These are phyloP conservation scores for Hippopotamyrus pictus DNA, from an alignment of 2,797 vertebrate genomes.

Conservation along the genomic window DNA sequence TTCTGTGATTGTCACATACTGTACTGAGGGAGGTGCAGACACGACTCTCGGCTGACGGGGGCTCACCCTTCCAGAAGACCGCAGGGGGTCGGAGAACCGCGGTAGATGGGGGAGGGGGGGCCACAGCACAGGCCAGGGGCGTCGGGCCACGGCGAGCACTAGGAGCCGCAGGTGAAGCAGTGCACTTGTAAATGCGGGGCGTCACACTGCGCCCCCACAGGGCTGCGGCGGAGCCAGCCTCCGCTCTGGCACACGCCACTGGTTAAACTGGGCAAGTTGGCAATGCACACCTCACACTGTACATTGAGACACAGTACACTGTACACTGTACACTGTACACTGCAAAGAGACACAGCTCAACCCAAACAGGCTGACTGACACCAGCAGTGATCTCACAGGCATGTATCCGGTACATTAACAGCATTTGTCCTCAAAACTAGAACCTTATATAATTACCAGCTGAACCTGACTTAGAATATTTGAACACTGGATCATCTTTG, in stretches of 20 bases:
- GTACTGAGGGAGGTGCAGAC: neutral
- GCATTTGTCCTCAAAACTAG: neutral
- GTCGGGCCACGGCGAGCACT: constrained; percentile 93
- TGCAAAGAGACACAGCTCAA: neutral
- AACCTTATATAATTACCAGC: neutral
- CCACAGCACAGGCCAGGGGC: constrained; percentile 67
- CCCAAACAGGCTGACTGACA: neutral
- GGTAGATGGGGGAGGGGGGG: constrained; percentile 76
- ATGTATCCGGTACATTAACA: neutral
- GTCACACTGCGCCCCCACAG: neutral
- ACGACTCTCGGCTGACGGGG: neutral
- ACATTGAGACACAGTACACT: neutral
- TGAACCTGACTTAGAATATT: neutral
- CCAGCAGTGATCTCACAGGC: neutral
- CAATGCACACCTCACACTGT: neutral
- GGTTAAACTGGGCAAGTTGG: neutral
- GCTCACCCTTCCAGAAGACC: constrained; percentile 78
- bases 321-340: neutral
- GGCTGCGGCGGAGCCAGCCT: neutral
- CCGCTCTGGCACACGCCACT: neutral
- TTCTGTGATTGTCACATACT: neutral
- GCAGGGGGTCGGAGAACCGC: constrained; percentile 77
- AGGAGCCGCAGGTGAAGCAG: constrained; percentile 13
- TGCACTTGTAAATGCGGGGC: neutral
- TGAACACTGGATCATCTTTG: neutral